Evolutionary conservation across 2,797 vertebrate genomes (phyloP), one percentile per base, ranked within the genome.

Genomic region (Podargus strigoides): DNA sequence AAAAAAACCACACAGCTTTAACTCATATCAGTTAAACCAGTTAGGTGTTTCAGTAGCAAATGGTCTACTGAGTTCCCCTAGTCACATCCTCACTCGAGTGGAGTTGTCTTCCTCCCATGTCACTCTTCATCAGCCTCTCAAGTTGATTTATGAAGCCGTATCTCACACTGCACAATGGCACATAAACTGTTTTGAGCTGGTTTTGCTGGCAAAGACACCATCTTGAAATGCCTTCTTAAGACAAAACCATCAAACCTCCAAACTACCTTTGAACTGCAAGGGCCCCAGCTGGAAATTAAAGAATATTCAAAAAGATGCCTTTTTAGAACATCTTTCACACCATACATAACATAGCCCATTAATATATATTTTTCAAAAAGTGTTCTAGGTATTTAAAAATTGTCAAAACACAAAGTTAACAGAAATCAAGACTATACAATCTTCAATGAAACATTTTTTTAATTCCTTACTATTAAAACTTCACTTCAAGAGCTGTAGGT

Each of bases 91-190:
- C 39, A 55, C 23, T 8, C 4, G 1, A 58, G 24, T 2, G 14
- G 50, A 64, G 8, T 1, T 4, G 2, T 12, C 55, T 80, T 55
- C 42, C 26, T 76, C n/a, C n/a, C 27, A n/a, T 0, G 5, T 22
- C 39, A 79, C 47, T 59, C 75, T 21, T 47, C 23, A 66, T 8
- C 68, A 91, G 36, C 32, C n/a, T 24, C 39, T 30, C 2, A 1
- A 1, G 17, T 0, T 30, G 2, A 16, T 10, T 79, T 78, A 80
- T 8, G 10, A 84, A 88, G 32, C 15, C 0, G 0, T 6, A 53
- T 27, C 6, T 58, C 66, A 62, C 0, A 3, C 32, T 36, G 49
- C 37, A 47, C 10, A 6, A 17, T 41, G 19, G 14, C 26, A 67
- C 7, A 62, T 30, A 49, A 70, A 24, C 50, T 32, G 36, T n/a